Conservation (phyloP, 2,113 vertebrate genomes). For the Erythrocebus patas region DNA sequence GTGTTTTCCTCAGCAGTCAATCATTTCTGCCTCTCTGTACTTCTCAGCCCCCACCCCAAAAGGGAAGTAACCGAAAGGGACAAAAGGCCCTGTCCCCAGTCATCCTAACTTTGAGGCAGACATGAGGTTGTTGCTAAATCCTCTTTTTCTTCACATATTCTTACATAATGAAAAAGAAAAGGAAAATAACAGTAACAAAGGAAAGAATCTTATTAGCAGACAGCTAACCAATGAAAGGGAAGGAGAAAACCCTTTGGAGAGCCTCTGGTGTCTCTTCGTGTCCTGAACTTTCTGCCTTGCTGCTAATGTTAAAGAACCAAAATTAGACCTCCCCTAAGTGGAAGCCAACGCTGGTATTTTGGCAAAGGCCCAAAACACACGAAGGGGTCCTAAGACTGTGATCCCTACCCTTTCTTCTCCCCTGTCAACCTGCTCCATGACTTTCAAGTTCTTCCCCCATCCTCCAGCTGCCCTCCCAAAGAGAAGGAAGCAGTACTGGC, state of each 20-base stretch:
- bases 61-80: neutral
- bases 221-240: neutral
- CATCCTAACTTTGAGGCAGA: neutral
- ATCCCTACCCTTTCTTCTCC: neutral
- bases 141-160: neutral
- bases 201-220: neutral
- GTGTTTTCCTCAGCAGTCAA: neutral
- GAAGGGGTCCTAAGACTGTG: neutral
- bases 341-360: neutral
- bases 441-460: neutral
- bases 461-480: neutral
- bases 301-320: slow-evolving; percentile 14
- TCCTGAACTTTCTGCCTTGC: neutral
- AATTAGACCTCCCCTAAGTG: neutral
- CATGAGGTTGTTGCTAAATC: neutral
- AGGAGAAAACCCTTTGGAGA: neutral
- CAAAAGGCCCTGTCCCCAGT: neutral
- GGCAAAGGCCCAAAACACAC: neutral
- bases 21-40: neutral
- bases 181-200: neutral
- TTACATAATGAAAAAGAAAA: neutral
- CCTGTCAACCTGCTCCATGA: neutral
- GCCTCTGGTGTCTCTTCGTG: neutral
- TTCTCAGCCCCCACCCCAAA: too few species aligned
- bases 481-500: neutral